These are phyloP conservation scores for Leptinotarsa tumamoca DNA, from an alignment of 2,888 invertebrate genomes.

Conservation along the genomic window DNA sequence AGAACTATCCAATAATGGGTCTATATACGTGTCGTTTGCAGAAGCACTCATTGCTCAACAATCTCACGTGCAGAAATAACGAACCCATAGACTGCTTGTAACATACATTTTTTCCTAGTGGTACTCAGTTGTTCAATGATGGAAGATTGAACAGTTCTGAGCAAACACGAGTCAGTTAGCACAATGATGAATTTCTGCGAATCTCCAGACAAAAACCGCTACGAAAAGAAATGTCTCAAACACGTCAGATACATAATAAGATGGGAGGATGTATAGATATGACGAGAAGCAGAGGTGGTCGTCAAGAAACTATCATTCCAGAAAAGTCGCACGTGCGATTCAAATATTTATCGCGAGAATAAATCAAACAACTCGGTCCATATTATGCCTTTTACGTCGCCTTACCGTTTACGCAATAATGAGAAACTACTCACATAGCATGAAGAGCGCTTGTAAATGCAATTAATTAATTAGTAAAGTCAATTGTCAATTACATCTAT, in stretches of 20 bases:
- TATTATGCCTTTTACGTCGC: constrained; percentile 44
- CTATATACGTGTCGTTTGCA: background rate
- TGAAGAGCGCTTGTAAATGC: constrained; percentile 54
- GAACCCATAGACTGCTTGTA: background rate
- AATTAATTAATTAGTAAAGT: constrained; percentile 66
- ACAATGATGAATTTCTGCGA: constrained; percentile 20
- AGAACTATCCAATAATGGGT: background rate
- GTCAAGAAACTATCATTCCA: constrained; percentile 46
- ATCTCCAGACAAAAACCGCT: constrained; percentile 20
- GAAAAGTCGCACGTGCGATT: constrained; percentile 51
- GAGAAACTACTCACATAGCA: constrained; percentile 56
- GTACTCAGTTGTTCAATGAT: background rate
- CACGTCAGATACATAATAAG: constrained; percentile 33
- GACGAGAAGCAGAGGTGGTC: constrained; percentile 34
- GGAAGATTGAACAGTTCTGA: constrained; percentile 10
- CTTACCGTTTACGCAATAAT: constrained; percentile 56
- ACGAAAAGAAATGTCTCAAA: constrained; percentile 32
- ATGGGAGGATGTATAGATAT: constrained; percentile 10
- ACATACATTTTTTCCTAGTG: background rate
- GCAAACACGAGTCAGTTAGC: background rate
- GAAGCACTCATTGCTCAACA: background rate
- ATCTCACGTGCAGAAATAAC: background rate
- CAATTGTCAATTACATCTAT: constrained; percentile 64
- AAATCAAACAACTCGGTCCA: constrained; percentile 52
- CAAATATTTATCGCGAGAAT: constrained; percentile 55